Conservation (phyloP, 1,140 invertebrate species). For the Hyles vespertilio region DNA sequence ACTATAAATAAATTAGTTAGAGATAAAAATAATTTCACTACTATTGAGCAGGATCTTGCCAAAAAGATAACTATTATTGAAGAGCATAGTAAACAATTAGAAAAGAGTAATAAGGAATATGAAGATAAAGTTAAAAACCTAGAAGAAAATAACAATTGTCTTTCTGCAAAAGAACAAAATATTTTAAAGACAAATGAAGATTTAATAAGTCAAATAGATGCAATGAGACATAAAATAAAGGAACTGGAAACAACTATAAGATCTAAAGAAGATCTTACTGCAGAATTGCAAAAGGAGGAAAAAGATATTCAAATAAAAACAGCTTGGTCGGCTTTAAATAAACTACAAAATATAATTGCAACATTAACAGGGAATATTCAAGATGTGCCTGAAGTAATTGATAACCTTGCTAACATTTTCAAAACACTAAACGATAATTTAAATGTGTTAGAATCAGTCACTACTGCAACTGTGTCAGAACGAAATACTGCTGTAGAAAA, state of each 20-base stretch:
- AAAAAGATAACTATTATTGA: constrained; percentile 16
- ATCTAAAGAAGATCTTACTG: constrained; percentile 36
- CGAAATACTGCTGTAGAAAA: not conserved
- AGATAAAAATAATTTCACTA: constrained; percentile 21
- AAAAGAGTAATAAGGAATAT: constrained; percentile 23
- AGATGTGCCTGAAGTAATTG: constrained; percentile 38
- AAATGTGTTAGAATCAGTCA: not conserved
- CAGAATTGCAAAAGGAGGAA: constrained; percentile 25
- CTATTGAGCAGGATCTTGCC: constrained; percentile 23
- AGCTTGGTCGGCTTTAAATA: constrained; percentile 31
- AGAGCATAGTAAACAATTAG: constrained; percentile 25
- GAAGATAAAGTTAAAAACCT: constrained; percentile 22
- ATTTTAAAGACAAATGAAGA: constrained; percentile 18
- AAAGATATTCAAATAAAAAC: constrained; percentile 26
- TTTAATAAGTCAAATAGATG: constrained; percentile 26
- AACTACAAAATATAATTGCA: constrained; percentile 37
- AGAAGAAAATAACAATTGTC: constrained; percentile 26
- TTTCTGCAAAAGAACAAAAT: constrained; percentile 26
- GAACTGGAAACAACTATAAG: constrained; percentile 29
- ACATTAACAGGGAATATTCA: constrained; percentile 36
- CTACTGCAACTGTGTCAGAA: not conserved
- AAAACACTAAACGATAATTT: not conserved
- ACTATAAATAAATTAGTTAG: constrained; percentile 24
- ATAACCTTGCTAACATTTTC: constrained; percentile 34
- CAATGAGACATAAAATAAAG: constrained; percentile 27